Evolutionary conservation across 2,888 invertebrate species (phyloP), one percentile per base, ranked within the genome.

Genomic region (Apocheima hispidaria): DNA sequence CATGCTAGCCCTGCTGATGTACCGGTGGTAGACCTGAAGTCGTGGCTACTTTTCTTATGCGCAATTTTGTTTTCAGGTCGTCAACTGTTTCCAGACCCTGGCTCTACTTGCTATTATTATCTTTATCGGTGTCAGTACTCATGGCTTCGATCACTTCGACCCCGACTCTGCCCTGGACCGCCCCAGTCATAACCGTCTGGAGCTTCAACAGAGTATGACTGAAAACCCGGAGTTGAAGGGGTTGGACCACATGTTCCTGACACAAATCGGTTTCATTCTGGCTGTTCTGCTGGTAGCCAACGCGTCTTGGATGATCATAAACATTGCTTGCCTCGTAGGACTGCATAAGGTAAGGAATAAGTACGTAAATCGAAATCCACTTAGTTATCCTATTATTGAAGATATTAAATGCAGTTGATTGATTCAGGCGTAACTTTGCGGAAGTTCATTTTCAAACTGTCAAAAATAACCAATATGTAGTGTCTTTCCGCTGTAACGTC

Each of bases 241-340:
- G 0, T 1, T 4, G 5, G 20, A 30, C 1, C 10, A 30, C 18
- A 2, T 12, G 12, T 2, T 70, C 36, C 57, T 80, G 16, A 69
- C 62, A 14, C 57, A 71, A 23, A 23, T 79, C 10, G 79, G 72
- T 0, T 52, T 77, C 1, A 48, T 77, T 1, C 64, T 83, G 21
- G 62, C 76, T 53, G 54, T 78, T 0, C 54, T 75, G 16, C 55
- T 81, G 2, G 66, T 73, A 9, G 72, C 69, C 6, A 78, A 78
- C 14, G 50, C 77, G 1, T 62, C 68, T 4, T 83, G 84, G 83
- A 48, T 82, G 41, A 36, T 68, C 3, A 63, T 81, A 55, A 81
- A 76, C 46, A 71, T 83, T 0, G 77, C 76, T 23, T 82, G 82
- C 60, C 67, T 84, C 33, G 76, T 82, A 28, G 82, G 81, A 49